Evolutionary conservation across 1,140 invertebrate species (phyloP).

Genomic region (Euwallacea fornicatus): DNA sequence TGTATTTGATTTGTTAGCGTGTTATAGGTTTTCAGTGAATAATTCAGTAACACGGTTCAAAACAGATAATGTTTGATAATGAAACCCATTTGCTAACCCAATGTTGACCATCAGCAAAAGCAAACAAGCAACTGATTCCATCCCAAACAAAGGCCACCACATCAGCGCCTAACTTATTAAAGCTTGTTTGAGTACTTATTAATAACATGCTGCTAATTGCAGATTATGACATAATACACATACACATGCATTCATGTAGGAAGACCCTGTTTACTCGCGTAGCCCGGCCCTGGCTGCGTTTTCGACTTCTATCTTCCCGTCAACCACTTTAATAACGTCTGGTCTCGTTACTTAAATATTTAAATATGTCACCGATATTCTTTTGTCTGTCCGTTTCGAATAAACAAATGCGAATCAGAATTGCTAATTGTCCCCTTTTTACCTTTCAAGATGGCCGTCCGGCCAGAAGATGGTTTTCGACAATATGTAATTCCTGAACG

Average conservation of each 20-base stretch:
- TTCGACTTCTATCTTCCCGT: conserved; percentile 5
- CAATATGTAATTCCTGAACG: too few relatives aligned
- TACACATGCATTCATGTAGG: conserved; percentile 2
- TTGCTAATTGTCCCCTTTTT: conserved; percentile 44
- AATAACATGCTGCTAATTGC: conserved; percentile 11
- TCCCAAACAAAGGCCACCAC: conserved; percentile 12
- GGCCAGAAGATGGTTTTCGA: too few relatives aligned
- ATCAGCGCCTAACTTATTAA: conserved; percentile 23
- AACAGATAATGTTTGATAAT: too few relatives aligned
- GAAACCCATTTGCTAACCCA: not conserved
- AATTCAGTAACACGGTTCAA: too few relatives aligned
- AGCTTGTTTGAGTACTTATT: conserved; percentile 17
- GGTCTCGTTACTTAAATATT: conserved; percentile 47
- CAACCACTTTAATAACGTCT: conserved; percentile 27
- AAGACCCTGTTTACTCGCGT: not conserved
- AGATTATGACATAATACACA: conserved; percentile 28
- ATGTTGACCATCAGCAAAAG: not conserved
- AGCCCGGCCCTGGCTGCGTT: not conserved
- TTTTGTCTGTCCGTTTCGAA: conserved; percentile 45
- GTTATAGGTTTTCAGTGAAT: too few relatives aligned
- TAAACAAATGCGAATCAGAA: conserved; percentile 49
- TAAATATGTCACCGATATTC: conserved; percentile 49
- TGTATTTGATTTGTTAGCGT: too few relatives aligned
- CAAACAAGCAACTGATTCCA: not conserved
- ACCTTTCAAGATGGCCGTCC: conserved; percentile 42